Conservation (phyloP, 2,113 vertebrate genomes). For the Burhinus bistriatus region DNA sequence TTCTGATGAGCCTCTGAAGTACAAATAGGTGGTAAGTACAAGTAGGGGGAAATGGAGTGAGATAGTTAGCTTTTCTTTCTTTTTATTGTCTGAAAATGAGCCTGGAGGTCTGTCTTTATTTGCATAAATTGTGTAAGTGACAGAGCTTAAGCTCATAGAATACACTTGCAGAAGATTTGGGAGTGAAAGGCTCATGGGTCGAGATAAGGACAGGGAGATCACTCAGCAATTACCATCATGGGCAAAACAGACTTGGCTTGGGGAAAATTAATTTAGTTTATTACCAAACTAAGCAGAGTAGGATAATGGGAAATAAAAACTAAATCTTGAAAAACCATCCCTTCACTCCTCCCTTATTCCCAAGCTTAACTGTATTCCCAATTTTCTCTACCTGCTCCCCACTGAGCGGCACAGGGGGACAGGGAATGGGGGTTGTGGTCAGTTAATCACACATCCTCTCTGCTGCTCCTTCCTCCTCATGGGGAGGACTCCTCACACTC, state of each 20-base stretch:
- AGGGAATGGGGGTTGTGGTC: background rate
- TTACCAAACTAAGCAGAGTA: background rate
- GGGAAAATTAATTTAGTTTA: background rate
- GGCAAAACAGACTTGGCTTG: background rate
- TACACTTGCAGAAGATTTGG: background rate
- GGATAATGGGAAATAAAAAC: background rate
- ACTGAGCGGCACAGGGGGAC: background rate
- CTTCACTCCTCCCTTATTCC: background rate
- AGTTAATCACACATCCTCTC: background rate
- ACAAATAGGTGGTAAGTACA: background rate
- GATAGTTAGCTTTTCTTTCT: background rate
- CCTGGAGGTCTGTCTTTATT: background rate
- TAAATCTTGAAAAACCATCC: background rate
- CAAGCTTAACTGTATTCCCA: background rate
- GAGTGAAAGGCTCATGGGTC: background rate
- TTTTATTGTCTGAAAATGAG: conserved; percentile 4
- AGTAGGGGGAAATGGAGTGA: background rate
- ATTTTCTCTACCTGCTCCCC: background rate
- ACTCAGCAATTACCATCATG: background rate
- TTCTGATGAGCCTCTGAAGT: background rate
- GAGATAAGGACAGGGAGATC: background rate
- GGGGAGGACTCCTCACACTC: background rate
- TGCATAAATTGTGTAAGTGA: background rate
- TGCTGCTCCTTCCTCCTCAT: background rate
- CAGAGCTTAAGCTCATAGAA: background rate